Conservation (phyloP, 2,888 invertebrate genomes). For the Galerucella nymphaeae region DNA sequence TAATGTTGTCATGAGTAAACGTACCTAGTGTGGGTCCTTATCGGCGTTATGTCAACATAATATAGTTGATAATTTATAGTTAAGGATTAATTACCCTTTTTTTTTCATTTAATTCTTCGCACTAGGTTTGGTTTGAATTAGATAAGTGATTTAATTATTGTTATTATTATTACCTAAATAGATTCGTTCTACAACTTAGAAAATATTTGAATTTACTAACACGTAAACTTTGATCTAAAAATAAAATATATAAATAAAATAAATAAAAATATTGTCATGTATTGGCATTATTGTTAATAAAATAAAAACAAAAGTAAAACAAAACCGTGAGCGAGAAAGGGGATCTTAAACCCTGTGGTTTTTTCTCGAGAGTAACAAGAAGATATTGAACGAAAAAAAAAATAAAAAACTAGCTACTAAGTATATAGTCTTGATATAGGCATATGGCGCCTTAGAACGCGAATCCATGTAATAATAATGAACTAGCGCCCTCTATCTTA, state of each 20-base stretch:
- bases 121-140: constrained; percentile 6
- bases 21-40: constrained; percentile 17
- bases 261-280: constrained; percentile 33
- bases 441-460: constrained; percentile 34
- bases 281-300: constrained; percentile 14
- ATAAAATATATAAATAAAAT: constrained; percentile 29
- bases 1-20: constrained; percentile 15
- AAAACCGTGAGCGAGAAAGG: background rate
- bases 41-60: constrained; percentile 15
- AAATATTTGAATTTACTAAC: constrained; percentile 19
- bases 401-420: constrained; percentile 54
- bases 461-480: constrained; percentile 10
- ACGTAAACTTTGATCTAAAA: constrained; percentile 17
- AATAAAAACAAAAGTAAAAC: constrained; percentile 11
- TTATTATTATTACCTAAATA: constrained; percentile 9
- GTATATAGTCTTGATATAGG: constrained; percentile 57
- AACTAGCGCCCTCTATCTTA: constrained; percentile 61
- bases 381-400: constrained; percentile 46
- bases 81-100: constrained; percentile 9
- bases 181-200: background rate
- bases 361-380: constrained; percentile 43
- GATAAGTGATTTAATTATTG: constrained; percentile 7
- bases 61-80: constrained; percentile 9
- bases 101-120: background rate
- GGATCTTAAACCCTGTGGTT: constrained; percentile 40